A percentile compares a stretch with the other conserved stretches of the same genome.
Evolutionary conservation across 2,113 vertebrate genomes (phyloP).

Genomic region (Alligator mississippiensis): DNA sequence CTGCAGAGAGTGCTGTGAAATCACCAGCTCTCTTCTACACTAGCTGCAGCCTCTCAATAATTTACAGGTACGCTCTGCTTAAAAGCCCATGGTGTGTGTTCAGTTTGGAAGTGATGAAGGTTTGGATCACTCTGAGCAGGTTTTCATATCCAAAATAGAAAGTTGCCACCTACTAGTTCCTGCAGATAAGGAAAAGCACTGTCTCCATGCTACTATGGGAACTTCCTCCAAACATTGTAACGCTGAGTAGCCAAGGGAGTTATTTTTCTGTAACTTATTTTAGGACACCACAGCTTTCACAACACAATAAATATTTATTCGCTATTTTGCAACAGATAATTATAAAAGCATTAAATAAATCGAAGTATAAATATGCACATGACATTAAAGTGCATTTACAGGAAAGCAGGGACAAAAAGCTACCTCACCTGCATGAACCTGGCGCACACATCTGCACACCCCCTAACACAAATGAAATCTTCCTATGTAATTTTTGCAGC

Average conservation of each 20-base stretch:
- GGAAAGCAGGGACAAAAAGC: slow-evolving; percentile 7
- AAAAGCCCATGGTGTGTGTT: neutral
- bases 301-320: slow-evolving; percentile 69
- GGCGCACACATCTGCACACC: neutral
- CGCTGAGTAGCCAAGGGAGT: neutral
- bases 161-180: neutral
- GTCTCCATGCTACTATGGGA: neutral
- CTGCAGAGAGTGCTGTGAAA: neutral
- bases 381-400: slow-evolving; percentile 63
- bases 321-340: slow-evolving; percentile 52
- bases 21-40: neutral
- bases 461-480: neutral
- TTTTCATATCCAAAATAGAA: neutral
- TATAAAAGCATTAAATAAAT: slow-evolving; percentile 67
- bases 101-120: neutral
- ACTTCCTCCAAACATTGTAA: neutral
- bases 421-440: neutral
- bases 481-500: neutral
- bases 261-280: slow-evolving; percentile 4
- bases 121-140: neutral
- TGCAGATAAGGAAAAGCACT: neutral
- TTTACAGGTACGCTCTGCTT: neutral
- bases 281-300: slow-evolving; percentile 17
- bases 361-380: slow-evolving; percentile 23
- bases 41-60: neutral